A percentile compares a stretch with the other conserved stretches of the same genome.
Evolutionary conservation across 2,797 vertebrate species (phyloP).

Genomic region (Tinamus major): DNA sequence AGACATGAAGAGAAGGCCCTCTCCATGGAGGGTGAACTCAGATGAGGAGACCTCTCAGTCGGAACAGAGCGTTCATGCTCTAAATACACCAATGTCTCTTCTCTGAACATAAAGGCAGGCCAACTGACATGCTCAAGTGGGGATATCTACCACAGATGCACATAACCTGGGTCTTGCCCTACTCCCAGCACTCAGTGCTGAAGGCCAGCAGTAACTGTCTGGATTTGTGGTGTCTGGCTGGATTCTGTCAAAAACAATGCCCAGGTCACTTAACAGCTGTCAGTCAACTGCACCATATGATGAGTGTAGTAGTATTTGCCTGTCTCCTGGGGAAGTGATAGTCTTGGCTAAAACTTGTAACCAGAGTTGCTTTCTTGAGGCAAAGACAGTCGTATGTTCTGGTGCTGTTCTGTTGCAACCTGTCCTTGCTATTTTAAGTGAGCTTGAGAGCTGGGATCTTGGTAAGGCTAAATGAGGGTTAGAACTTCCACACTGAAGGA

Average conservation of each 20-base stretch:
- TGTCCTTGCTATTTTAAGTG: background rate
- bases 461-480: background rate
- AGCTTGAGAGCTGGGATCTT: background rate
- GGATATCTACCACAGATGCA: background rate
- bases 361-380: background rate
- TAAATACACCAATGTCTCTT: background rate
- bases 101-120: background rate
- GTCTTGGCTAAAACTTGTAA: background rate
- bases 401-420: background rate
- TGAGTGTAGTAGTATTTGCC: background rate
- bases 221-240: background rate
- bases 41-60: background rate
- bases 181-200: background rate
- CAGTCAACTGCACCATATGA: rapidly evolving
- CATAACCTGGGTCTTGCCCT: background rate
- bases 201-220: background rate
- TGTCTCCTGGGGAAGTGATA: background rate
- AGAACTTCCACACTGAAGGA: background rate
- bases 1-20: background rate
- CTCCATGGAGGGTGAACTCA: background rate
- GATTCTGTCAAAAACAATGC: background rate
- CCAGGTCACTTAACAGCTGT: background rate
- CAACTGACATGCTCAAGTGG: background rate
- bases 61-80: background rate
- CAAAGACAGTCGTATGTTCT: background rate